phyloP scores from a whole-genome alignment of 2,113 vertebrate genomes.

The Leiothrix lutea region DNA sequence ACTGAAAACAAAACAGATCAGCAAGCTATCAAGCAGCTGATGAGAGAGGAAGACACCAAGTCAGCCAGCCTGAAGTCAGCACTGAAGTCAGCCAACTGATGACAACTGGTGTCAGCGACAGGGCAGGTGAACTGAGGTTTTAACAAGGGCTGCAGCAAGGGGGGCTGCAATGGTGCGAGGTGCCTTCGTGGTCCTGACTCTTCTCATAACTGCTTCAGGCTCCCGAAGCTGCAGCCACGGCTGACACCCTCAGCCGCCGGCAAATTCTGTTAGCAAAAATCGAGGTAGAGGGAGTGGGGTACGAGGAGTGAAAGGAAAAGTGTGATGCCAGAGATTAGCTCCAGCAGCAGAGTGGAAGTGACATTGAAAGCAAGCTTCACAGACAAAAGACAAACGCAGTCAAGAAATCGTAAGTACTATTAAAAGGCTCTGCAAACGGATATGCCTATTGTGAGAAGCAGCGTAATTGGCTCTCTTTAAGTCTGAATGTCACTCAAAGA shows the following conservation, averaged over 20 bases:
- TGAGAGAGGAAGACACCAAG: not conserved
- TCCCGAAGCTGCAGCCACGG: not conserved
- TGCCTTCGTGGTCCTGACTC: not conserved
- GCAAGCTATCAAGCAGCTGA: slow-evolving; percentile 35
- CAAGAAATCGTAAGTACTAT: slow-evolving; percentile 18
- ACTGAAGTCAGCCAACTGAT: slow-evolving; percentile 41
- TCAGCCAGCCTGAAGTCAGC: slow-evolving; percentile 40
- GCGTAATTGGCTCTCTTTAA: slow-evolving; percentile 27
- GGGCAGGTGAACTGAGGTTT: not conserved
- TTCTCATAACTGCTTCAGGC: not conserved
- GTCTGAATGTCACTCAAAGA: slow-evolving; percentile 38
- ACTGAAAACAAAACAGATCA: slow-evolving; percentile 59
- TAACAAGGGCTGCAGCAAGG: not conserved
- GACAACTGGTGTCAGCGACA: not conserved
- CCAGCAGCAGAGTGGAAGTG: not conserved
- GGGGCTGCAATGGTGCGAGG: not conserved
- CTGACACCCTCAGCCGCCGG: not conserved
- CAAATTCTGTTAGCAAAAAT: not conserved
- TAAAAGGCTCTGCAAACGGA: slow-evolving; percentile 16
- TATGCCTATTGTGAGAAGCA: slow-evolving; percentile 19
- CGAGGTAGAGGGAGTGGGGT: not conserved
- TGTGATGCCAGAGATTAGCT: slow-evolving; percentile 9
- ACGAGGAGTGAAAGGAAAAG: not conserved
- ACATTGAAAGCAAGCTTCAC: slow-evolving; percentile 2
- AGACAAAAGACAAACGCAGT: slow-evolving; percentile 21